These are phyloP conservation scores for Xanthia icteritia DNA, from an alignment of 2,888 invertebrate species.

Conservation along the genomic window DNA sequence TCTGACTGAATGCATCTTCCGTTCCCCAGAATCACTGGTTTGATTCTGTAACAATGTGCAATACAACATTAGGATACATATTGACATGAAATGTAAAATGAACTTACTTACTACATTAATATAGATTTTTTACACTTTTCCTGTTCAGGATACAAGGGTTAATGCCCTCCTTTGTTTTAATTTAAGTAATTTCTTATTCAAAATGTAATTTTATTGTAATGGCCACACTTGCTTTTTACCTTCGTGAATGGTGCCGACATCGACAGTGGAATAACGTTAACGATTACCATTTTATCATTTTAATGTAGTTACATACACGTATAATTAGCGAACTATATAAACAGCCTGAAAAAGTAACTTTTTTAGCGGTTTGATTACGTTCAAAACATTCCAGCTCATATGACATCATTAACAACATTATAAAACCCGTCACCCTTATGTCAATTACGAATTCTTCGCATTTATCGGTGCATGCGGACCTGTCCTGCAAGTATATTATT, in stretches of 20 bases:
- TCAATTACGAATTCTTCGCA: slow-evolving; percentile 51
- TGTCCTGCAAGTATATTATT: slow-evolving; percentile 40
- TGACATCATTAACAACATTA: slow-evolving; percentile 42
- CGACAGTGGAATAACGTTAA: neutral
- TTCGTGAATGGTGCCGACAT: neutral
- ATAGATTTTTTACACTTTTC: slow-evolving; percentile 19
- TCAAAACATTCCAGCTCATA: slow-evolving; percentile 35
- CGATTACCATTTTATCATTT: slow-evolving; percentile 12
- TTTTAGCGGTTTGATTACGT: slow-evolving; percentile 30
- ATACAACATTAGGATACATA: neutral
- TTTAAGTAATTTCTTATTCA: slow-evolving; percentile 6
- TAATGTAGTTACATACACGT: neutral
- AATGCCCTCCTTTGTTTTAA: neutral
- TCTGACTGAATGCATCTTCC: slow-evolving; percentile 94
- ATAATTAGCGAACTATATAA: neutral
- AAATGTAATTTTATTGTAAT: slow-evolving; percentile 7
- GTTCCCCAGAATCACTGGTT: slow-evolving; percentile 95
- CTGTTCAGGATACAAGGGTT: slow-evolving; percentile 10
- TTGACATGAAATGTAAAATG: slow-evolving; percentile 19
- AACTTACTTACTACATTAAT: neutral
- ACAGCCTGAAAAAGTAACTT: slow-evolving; percentile 3
- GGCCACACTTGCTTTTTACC: neutral
- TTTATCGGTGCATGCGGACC: slow-evolving; percentile 65
- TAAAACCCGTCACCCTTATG: slow-evolving; percentile 36
- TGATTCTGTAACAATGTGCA: slow-evolving; percentile 90